Base-by-base conservation (phyloP, 2,797 vertebrate genomes). In the Xiphophorus birchmanni region DNA sequence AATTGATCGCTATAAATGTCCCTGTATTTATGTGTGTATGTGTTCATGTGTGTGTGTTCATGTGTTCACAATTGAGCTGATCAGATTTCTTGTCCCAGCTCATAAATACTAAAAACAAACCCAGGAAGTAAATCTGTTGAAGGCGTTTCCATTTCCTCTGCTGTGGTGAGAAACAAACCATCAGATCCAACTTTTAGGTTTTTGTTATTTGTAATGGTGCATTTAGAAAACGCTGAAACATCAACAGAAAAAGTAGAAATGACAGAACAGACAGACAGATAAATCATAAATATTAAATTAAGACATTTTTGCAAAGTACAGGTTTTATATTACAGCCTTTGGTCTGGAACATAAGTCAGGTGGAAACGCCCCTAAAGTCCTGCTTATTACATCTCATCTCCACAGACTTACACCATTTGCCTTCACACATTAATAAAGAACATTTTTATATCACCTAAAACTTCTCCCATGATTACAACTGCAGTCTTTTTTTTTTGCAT, bases 161-260 rank as follows among this genome's bases (percentile, higher is more conserved):
- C 45, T 35, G 15, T 35, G 1, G 1, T 50, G 32, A 76, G 18
- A 37, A 69, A 67, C 65, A 2, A 11, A 74, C 26, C 69, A 52
- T 56, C 48, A 21, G 79, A 76, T 79, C 63, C 84, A 80, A 69
- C 60, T 90, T 89, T 48, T 86, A 73, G 81, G 77, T 80, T 73
- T 74, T 77, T 92, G 94, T 94, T 76, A 93, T 86, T 92, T 84
- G 90, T 89, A 91, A 89, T 92, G 88, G 84, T 15, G 72, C 77
- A 88, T 91, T 93, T 95, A 96, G 77, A 96, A 96, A 96, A 96
- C 88, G 90, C 86, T 87, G 87, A 93, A 94, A 93, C 90, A 90
- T 88, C 82, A 94, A 94, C 84, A 88, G 54, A 93, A 91, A 52
- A 90, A 44, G 77, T 93, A 93, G 88, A 94, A 93, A 94, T 90